Evolutionary conservation across 2,797 vertebrate genomes (phyloP), one percentile per base, ranked within the genome.

Genomic region (Poecile montanus): DNA sequence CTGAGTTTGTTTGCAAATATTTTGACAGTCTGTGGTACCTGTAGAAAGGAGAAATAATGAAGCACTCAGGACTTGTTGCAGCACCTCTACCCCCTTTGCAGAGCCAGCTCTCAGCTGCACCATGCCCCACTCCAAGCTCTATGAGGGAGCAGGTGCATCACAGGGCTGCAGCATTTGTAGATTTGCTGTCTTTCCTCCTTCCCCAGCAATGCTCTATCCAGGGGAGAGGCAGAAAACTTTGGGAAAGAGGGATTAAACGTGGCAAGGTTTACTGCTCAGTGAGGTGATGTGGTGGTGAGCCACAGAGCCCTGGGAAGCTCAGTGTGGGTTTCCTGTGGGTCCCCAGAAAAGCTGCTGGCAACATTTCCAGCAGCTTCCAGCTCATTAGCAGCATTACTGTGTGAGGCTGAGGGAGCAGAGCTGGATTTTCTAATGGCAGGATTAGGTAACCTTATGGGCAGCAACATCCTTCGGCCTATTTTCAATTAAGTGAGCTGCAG

Each of bases 341-440:
- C 34, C 38, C 6, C 71, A 20, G 54, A 7, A 93, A 89, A 94
- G 54, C 88, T 51, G 66, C 29, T 5, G 2, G 77, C 54, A 72
- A 54, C 32, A 89, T 81, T 80, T 85, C 89, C 48, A 20, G 15
- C 68, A 56, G 91, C 50, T 72, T 40, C 50, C 66, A 19, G 82
- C 51, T 95, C 70, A 51, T 85, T 92, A 95, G 85, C 92, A 89
- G 92, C 5, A 0, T 72, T 62, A 29, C 29, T 42, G 62, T 38
- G 75, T 4, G 87, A 85, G 74, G 70, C 85, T 30, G 58, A 83
- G 91, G 71, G 72, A 95, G 77, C 48, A 70, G 2, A 85, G 94
- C 75, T 84, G 94, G 81, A 66, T 93, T 91, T 80, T 30, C 84
- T 93, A 88, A 92, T 66, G 92, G 87, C 73, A 66, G 92, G 95